Evolutionary conservation across 1,140 invertebrate species (phyloP).

Genomic region (Temnothorax nylanderi): DNA sequence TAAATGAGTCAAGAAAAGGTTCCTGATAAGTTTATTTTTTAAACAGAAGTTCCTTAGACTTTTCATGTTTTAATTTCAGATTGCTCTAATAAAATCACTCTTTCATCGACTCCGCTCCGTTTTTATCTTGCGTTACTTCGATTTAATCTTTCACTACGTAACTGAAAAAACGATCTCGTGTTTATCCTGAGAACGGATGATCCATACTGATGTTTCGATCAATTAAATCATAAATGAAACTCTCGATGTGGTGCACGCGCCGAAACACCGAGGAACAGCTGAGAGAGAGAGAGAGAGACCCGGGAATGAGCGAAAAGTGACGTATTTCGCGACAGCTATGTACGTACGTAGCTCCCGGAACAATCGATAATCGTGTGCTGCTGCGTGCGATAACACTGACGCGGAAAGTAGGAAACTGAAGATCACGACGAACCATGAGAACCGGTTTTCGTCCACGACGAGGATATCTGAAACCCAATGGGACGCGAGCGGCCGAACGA

Average conservation of each 20-base stretch:
- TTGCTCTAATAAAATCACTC: background rate
- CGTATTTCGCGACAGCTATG: background rate
- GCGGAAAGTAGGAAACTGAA: background rate
- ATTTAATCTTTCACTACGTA: background rate
- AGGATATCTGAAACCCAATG: background rate
- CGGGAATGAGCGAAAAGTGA: background rate
- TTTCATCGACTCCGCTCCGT: background rate
- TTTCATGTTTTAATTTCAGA: background rate
- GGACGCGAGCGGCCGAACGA: background rate
- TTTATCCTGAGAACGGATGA: background rate
- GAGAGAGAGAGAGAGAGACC: too few species aligned
- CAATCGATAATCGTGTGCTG: conserved; percentile 18
- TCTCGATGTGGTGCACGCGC: background rate
- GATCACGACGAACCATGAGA: background rate
- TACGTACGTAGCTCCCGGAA: background rate
- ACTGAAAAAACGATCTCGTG: background rate
- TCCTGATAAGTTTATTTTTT: background rate
- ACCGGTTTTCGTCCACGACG: background rate
- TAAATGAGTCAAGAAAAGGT: background rate
- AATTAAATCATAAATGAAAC: conserved; percentile 10
- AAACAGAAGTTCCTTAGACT: too few species aligned
- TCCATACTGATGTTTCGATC: background rate
- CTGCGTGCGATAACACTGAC: background rate
- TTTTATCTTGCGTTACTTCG: background rate
- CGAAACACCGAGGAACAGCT: too few species aligned